phyloP scores from a whole-genome alignment of 1,140 invertebrate genomes.

The Chymomyza costata region DNA sequence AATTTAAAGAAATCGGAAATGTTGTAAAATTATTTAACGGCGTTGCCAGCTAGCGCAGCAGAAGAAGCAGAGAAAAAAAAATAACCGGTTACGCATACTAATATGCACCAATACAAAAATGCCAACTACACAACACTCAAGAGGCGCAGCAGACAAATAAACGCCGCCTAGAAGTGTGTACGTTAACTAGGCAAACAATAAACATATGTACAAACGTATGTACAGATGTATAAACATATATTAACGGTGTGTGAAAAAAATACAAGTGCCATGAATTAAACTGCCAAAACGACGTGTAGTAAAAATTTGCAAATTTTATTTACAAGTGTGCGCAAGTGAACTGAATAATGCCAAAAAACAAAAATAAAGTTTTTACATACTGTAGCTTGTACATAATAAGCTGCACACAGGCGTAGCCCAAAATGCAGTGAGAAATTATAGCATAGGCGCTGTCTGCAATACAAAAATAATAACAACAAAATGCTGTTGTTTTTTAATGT shows the following conservation, averaged over 20 bases:
- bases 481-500: conserved; percentile 15
- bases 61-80: not conserved
- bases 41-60: conserved; percentile 19
- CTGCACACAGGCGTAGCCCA: not conserved
- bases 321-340: conserved; percentile 25
- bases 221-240: conserved; percentile 27
- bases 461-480: conserved; percentile 14
- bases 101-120: conserved; percentile 46
- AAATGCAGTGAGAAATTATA: conserved; percentile 16
- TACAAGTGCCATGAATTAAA: conserved; percentile 4
- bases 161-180: conserved; percentile 26
- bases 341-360: conserved; percentile 27
- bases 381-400: no score
- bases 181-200: no score
- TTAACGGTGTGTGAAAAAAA: conserved; percentile 34
- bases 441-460: no score
- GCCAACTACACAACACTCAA: conserved; percentile 42
- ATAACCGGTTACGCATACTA: conserved; percentile 40
- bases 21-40: conserved; percentile 13
- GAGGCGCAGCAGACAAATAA: conserved; percentile 28
- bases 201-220: no score
- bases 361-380: conserved; percentile 12
- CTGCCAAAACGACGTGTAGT: conserved; percentile 20
- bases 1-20: conserved; percentile 3
- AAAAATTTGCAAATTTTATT: conserved; percentile 24